Conservation (phyloP, 2,888 invertebrate species). For the Cerceris ruficornis region DNA sequence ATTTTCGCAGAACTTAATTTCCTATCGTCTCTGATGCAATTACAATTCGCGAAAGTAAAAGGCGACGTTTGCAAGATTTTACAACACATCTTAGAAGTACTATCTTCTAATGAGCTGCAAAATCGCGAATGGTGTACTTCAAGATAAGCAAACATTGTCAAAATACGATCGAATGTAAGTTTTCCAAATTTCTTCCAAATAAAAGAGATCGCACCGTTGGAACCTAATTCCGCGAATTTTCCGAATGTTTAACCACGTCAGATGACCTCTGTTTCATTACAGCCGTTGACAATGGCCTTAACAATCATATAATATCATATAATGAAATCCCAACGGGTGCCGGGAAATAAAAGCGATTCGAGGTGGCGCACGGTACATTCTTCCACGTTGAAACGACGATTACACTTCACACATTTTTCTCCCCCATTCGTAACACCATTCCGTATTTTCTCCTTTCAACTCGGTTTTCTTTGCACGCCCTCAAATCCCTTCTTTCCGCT, state of each 20-base stretch:
- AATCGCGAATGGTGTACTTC: too few species aligned
- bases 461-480: slow-evolving; percentile 22
- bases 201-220: slow-evolving; percentile 22
- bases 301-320: slow-evolving; percentile 54
- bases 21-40: too few species aligned
- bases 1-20: too few species aligned
- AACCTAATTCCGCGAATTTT: slow-evolving; percentile 27
- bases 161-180: too few species aligned
- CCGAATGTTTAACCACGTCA: slow-evolving; percentile 37
- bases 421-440: slow-evolving; percentile 19
- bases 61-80: too few species aligned
- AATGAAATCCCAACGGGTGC: slow-evolving; percentile 55
- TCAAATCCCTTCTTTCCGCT: slow-evolving; percentile 15
- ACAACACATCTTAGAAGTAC: too few species aligned
- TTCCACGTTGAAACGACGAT: slow-evolving; percentile 29
- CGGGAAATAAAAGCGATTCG: slow-evolving; percentile 40
- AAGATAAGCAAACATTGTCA: too few species aligned
- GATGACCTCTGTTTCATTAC: slow-evolving; percentile 41
- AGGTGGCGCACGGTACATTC: slow-evolving; percentile 36
- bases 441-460: slow-evolving; percentile 4
- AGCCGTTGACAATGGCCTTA: slow-evolving; percentile 31
- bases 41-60: too few species aligned
- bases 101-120: too few species aligned
- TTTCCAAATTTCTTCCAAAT: background rate
- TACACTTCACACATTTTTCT: slow-evolving; percentile 35